A percentile compares a stretch with the other conserved stretches of the same genome.
phyloP scores from a whole-genome alignment of 2,888 invertebrate species.

The Dermolepida albohirtum region DNA sequence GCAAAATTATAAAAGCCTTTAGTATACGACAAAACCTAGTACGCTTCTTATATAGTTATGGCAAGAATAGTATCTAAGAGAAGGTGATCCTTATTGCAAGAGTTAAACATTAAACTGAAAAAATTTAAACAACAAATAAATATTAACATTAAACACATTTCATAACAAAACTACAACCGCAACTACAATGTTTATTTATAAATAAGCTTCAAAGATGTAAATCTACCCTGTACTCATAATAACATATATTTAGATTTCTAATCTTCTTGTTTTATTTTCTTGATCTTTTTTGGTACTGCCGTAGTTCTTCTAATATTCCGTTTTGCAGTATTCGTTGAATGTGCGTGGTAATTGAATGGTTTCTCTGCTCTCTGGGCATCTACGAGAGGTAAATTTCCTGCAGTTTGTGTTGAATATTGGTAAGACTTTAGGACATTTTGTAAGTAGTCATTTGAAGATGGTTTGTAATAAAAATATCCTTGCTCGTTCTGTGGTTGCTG shows the following conservation, averaged over 20 bases:
- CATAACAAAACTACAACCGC: background rate
- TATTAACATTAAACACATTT: background rate
- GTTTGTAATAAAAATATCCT: slow-evolving; percentile 44
- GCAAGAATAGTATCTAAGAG: too few relatives aligned
- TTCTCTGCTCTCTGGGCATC: slow-evolving; percentile 16
- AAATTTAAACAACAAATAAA: background rate
- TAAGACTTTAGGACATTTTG: slow-evolving; percentile 5
- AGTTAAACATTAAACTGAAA: too few relatives aligned
- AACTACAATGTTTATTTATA: background rate
- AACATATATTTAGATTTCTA: background rate
- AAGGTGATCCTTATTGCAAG: too few relatives aligned
- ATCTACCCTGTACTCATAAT: background rate
- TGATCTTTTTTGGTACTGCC: background rate
- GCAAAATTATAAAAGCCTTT: too few relatives aligned
- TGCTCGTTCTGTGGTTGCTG: slow-evolving; percentile 43
- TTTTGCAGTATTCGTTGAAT: slow-evolving; percentile 14
- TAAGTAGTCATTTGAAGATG: background rate
- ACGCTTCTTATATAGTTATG: too few relatives aligned
- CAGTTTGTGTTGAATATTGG: slow-evolving; percentile 22
- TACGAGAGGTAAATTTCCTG: slow-evolving; percentile 3
- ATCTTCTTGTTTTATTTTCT: slow-evolving; percentile 6
- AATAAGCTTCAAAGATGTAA: background rate
- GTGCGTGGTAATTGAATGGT: slow-evolving; percentile 38
- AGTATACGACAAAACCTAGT: too few relatives aligned
- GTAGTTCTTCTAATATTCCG: slow-evolving; percentile 30